Conservation (phyloP, 2,888 invertebrate species). For the Elysia crispata region DNA sequence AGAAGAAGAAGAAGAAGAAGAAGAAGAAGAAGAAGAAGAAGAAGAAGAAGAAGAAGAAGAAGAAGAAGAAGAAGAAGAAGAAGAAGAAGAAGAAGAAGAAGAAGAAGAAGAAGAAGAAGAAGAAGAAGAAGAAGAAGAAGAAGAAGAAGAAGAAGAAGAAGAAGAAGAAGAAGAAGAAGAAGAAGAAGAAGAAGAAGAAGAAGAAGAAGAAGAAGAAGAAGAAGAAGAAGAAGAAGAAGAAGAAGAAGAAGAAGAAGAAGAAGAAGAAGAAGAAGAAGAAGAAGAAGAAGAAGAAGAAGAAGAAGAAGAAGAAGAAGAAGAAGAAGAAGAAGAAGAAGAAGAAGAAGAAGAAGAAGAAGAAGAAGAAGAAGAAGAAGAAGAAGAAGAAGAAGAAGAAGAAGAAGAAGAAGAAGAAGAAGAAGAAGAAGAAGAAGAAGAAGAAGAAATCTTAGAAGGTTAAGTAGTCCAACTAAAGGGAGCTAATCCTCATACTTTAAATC, state of each 20-base stretch:
- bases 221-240: slow-evolving; percentile 13
- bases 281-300: not conserved
- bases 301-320: slow-evolving; percentile 21
- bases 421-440: slow-evolving; percentile 5
- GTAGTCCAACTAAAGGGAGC: too few relatives aligned
- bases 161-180: slow-evolving; percentile 14
- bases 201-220: slow-evolving; percentile 21
- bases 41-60: slow-evolving; percentile 18
- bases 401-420: not conserved
- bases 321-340: slow-evolving; percentile 15
- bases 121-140: slow-evolving; percentile 25
- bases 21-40: slow-evolving; percentile 1
- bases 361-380: slow-evolving; percentile 11
- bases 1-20: not conserved
- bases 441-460: not conserved
- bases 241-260: slow-evolving; percentile 3
- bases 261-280: slow-evolving; percentile 1
- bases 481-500: too few relatives aligned
- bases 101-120: slow-evolving; percentile 27
- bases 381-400: not conserved
- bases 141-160: slow-evolving; percentile 22
- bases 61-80: not conserved
- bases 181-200: slow-evolving; percentile 16
- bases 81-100: slow-evolving; percentile 10
- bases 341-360: slow-evolving; percentile 2